Evolutionary conservation across 1,140 invertebrate genomes (phyloP), one percentile per base, ranked within the genome.

Genomic region (Heliconius hewitsoni): DNA sequence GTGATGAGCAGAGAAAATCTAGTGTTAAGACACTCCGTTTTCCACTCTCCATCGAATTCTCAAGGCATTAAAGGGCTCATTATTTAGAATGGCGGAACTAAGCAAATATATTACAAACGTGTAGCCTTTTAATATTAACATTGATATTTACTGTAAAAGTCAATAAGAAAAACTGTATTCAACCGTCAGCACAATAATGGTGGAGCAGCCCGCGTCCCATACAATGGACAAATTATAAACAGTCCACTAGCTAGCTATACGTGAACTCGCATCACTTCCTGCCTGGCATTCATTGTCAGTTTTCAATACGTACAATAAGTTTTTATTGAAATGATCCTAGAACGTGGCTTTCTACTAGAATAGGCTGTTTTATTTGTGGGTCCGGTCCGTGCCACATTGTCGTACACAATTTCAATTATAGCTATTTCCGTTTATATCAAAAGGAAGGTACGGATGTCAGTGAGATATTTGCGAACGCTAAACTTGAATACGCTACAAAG

Each of bases 221-320:
- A 94, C 91, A 94, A 94, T 93, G 87, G 85, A 89, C 91, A 92
- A 93, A 94, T 94, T 93, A 94, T 94, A 93, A 93, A 93, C 93
- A 94, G 91, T 91, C 88, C 91, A 93, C 92, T 93, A 93, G 91
- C 90, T 86, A 93, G 91, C 90, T 86, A 93, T 90, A 92, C 90
- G 86, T 86, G 81, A 80, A 81, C 89, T 89, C 91, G 86, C 91
- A 90, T 92, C 91, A 89, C 88, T 94, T 94, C 93, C 92, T 93
- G 90, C 23, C 23, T 89, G 83, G 82, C 86, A 86, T 78, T 85
- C 88, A 94, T 94, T 94, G 93, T 94, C 89, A 88, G 86, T 85
- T 90, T 87, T 88, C 91, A 88, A 92, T 93, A 92, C 88, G 91
- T 91, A 92, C 89, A 93, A 94, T 92, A 93, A 93, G 90, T 93